Base-by-base conservation (phyloP, 1,140 invertebrate genomes). In the Nebria ingens region DNA sequence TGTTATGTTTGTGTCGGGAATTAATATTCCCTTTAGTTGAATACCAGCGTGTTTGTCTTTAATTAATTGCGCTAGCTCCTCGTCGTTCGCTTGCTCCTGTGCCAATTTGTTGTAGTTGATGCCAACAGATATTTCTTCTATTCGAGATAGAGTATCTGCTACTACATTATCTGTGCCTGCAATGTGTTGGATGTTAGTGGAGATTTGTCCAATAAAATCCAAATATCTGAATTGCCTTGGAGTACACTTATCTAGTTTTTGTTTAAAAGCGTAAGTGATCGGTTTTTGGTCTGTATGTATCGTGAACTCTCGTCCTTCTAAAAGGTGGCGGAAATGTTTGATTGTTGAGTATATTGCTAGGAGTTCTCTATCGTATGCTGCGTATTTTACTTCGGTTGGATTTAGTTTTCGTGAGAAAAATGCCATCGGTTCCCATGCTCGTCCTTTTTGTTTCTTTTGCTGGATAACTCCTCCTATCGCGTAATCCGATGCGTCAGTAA, bases 271-370 rank as follows among this genome's bases (percentile, higher is more conserved):
- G 49, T 56, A 64, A 2, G 56, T 68, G 1, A 74, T 59, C 2
- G 71, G 71, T 53, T 69, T 71, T 42, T 74, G 73, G 52, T 75
- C 71, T 0, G 70, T 73, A 40, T 58, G 68, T 3, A 72, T 61
- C 1, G 55, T 57, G 21, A 69, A 65, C 0, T 53, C 21, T 38
- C 62, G 42, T 13, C 62, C 65, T 59, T 72, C 67, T 19, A 73
- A 13, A 40, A 64, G 40, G 23, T 66, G 62, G 15, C 52, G 15
- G 55, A 72, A 72, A 56, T 59, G n/a, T 54, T 56, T 60, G 21
- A 62, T 51, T 9, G 62, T 60, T 6, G 29, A 12, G 53, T 67
- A 69, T 2, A 67, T 61, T 11, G 65, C 65, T 6, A 72, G 49
- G 2, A 73, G 54, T 55, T 72, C 65, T 19, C 61, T 12, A 29